Evolutionary conservation across 2,888 invertebrate species (phyloP).

Genomic region (Drosophila mettleri): DNA sequence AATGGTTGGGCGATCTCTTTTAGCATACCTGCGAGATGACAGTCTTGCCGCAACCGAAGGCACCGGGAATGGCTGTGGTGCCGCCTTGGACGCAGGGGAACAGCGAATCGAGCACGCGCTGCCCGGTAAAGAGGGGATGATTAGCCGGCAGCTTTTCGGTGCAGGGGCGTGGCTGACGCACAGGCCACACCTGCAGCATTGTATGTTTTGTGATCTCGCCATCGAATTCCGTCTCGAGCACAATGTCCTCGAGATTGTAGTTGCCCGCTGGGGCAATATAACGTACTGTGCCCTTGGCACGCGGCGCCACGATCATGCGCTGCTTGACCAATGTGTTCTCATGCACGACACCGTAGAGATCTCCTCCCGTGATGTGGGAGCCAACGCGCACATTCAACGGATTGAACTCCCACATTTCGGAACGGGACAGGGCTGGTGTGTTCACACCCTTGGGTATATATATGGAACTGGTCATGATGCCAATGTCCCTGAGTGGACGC

Average conservation of each 20-base stretch:
- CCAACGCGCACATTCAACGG: conserved; percentile 93
- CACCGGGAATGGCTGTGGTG: conserved; percentile 99
- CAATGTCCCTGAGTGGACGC: conserved; percentile 97
- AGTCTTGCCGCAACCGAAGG: conserved; percentile 98
- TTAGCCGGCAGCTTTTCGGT: conserved; percentile 99
- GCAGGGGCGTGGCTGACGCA: conserved; percentile 97
- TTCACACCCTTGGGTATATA: conserved; percentile 99
- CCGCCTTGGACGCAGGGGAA: conserved; percentile 99
- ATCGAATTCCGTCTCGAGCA: conserved; percentile 99
- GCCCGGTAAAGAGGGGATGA: conserved; percentile 98
- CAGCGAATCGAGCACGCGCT: conserved; percentile 97
- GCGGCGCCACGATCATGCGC: conserved; percentile 97
- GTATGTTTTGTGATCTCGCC: conserved; percentile 94
- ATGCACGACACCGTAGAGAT: conserved; percentile 96
- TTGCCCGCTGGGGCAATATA: conserved; percentile 97
- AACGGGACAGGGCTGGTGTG: conserved; percentile 93
- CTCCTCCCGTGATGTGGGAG: conserved; percentile 98
- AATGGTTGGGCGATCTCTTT: not conserved
- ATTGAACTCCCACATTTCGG: conserved; percentile 95
- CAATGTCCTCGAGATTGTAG: conserved; percentile 96
- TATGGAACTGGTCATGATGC: conserved; percentile 96
- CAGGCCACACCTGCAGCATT: conserved; percentile 99
- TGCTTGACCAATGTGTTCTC: conserved; percentile 99
- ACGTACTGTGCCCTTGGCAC: conserved; percentile 97
- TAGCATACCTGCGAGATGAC: conserved; percentile 86